phyloP scores from a whole-genome alignment of 2,797 vertebrate species.

The Danio kyathit region DNA sequence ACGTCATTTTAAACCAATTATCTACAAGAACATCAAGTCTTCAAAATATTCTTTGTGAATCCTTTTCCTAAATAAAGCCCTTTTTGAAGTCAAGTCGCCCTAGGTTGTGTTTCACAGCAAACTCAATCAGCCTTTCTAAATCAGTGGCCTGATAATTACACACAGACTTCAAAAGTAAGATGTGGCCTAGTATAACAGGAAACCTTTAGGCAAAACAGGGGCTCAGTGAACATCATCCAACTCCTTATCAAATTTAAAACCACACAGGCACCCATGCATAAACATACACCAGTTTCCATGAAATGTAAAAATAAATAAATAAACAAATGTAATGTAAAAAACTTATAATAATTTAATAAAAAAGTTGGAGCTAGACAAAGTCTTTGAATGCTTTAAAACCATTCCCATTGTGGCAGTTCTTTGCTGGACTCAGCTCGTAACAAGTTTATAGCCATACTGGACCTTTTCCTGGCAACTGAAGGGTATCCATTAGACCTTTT shows the following conservation, averaged over 20 bases:
- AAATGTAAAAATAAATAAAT: not conserved
- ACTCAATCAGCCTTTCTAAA: constrained; percentile 60
- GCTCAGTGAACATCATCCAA: not conserved
- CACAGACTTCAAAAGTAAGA: constrained; percentile 29
- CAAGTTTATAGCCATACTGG: constrained; percentile 61
- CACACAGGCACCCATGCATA: not conserved
- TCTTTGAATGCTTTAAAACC: constrained; percentile 47
- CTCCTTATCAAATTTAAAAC: constrained; percentile 34
- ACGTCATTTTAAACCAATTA: constrained; percentile 52
- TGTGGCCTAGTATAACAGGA: constrained; percentile 11
- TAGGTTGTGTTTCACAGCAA: constrained; percentile 61
- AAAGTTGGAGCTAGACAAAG: not conserved
- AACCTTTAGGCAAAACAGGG: constrained; percentile 20
- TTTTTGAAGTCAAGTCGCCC: constrained; percentile 67
- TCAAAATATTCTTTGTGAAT: constrained; percentile 73
- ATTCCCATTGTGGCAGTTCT: constrained; percentile 35
- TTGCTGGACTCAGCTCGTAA: constrained; percentile 57
- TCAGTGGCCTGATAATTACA: constrained; percentile 46
- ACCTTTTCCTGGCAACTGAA: constrained; percentile 53
- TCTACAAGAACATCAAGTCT: constrained; percentile 55
- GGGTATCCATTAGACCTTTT: constrained; percentile 28
- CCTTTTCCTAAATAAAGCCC: constrained; percentile 65
- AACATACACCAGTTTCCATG: constrained; percentile 11
- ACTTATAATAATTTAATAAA: not conserved
- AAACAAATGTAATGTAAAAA: not conserved